Base-by-base conservation (phyloP, 2,113 vertebrate species). In the Brachirus orientalis region DNA sequence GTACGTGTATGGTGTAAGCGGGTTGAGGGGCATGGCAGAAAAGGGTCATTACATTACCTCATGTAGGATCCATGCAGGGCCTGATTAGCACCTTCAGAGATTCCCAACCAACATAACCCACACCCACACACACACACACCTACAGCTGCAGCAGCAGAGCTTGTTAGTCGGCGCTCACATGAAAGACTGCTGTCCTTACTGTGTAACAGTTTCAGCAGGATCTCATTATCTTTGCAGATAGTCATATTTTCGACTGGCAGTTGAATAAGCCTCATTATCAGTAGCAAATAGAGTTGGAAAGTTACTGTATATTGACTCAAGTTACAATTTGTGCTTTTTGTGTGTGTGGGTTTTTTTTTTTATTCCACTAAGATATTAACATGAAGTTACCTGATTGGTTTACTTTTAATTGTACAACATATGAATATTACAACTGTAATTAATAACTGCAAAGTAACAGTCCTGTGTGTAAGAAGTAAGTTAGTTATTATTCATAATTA, bases 31-130 rank as follows among this genome's bases (percentile, higher is more conserved):
- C 35, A 61, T 28, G 37, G 52, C 63, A 44, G 43, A 22, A 11
- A 36, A 71, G 72, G 66, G 48, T 41, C 67, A 48, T 77, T 62
- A 68, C 68, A 47, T 72, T 61, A 66, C 60, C 48, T 74, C n/a
- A 37, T 53, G 62, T 33, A 68, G 60, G 53, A 61, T 43, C 45
- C n/a, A 5, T 4, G 19, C 10, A 2, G 48, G 64, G 51, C 46
- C 58, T 22, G 44, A 43, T 56, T 66, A 52, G 65, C 73, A 60
- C 45, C 28, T 28, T 28, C 28, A 28, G 28, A 46, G 14, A 73
- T 62, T 47, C 50, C 36, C 41, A 61, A 45, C 17, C 53, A 3
- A 10, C 58, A n/a, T n/a, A n/a, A n/a, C n/a, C n/a, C 14, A 65
- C 74, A 55, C 63, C 60, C 58, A 57, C 52, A 61, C 45, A 53